phyloP scores from a whole-genome alignment of 2,888 invertebrate genomes.

The Lepetodrilus schrolli region DNA sequence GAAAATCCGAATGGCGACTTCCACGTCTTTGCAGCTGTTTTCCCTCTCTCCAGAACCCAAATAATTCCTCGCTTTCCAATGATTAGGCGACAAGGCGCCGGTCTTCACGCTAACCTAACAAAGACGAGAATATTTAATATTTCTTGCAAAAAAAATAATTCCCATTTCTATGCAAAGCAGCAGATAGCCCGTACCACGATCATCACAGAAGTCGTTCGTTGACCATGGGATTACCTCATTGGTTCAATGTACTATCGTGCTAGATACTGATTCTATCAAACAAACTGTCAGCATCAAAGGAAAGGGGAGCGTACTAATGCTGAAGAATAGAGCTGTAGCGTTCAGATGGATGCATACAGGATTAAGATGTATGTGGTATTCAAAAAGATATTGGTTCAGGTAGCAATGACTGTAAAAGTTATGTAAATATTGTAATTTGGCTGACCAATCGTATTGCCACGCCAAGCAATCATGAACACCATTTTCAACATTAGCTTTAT shows the following conservation, averaged over 20 bases:
- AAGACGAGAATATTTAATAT: constrained; percentile 25
- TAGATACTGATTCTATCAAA: neutral
- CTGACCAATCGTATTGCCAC: too few relatives aligned
- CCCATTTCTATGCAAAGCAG: neutral
- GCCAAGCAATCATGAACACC: too few relatives aligned
- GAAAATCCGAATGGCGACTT: neutral
- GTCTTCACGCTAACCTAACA: constrained; percentile 4
- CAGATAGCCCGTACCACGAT: too few relatives aligned
- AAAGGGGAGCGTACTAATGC: neutral
- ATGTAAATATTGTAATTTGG: too few relatives aligned
- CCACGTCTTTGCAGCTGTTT: constrained; percentile 2
- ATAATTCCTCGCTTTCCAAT: neutral
- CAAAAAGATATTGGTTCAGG: neutral
- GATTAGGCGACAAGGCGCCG: constrained; percentile 26
- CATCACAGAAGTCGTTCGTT: too few relatives aligned
- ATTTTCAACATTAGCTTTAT: too few relatives aligned
- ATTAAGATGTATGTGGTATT: neutral
- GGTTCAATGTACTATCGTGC: too few relatives aligned
- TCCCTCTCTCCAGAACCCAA: constrained; percentile 4
- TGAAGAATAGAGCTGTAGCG: neutral
- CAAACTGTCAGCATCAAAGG: constrained; percentile 6
- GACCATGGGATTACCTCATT: neutral
- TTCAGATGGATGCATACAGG: neutral
- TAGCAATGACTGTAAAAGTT: neutral
- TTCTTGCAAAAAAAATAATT: too few relatives aligned